A percentile compares a stretch with the other conserved stretches of the same genome.
Evolutionary conservation across 2,113 vertebrate genomes (phyloP).

Genomic region (Phalacrocorax aristotelis): DNA sequence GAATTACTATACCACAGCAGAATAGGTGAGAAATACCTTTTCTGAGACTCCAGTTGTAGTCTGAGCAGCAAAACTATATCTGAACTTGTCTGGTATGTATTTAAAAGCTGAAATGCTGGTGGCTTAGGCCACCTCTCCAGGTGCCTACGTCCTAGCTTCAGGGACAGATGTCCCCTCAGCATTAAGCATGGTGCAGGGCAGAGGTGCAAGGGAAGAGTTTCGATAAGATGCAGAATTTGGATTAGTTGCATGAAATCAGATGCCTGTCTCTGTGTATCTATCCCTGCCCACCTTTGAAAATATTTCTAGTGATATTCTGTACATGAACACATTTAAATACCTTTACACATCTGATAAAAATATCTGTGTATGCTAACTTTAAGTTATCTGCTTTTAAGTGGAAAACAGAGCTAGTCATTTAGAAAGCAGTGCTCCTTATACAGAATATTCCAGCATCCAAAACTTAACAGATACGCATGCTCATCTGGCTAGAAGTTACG

Average conservation of each 20-base stretch:
- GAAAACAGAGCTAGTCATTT: neutral
- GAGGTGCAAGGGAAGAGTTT: neutral
- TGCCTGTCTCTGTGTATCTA: neutral
- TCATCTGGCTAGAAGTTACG: neutral
- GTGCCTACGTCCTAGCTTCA: neutral
- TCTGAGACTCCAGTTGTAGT: neutral
- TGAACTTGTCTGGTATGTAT: neutral
- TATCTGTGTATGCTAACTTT: neutral
- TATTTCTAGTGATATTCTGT: neutral
- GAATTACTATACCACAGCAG: neutral
- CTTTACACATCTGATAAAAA: neutral
- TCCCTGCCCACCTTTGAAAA: neutral
- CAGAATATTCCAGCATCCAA: neutral
- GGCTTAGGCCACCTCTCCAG: neutral
- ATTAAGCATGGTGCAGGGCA: neutral
- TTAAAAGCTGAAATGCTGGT: neutral
- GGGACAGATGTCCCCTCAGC: neutral
- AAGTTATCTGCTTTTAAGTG: neutral
- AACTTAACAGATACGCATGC: neutral
- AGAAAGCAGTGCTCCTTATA: neutral
- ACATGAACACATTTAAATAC: neutral
- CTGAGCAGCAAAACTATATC: neutral
- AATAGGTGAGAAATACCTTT: neutral
- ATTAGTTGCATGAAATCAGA: neutral
- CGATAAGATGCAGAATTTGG: neutral